Base-by-base conservation (phyloP, 2,113 vertebrate genomes). In the Oxyura jamaicensis region DNA sequence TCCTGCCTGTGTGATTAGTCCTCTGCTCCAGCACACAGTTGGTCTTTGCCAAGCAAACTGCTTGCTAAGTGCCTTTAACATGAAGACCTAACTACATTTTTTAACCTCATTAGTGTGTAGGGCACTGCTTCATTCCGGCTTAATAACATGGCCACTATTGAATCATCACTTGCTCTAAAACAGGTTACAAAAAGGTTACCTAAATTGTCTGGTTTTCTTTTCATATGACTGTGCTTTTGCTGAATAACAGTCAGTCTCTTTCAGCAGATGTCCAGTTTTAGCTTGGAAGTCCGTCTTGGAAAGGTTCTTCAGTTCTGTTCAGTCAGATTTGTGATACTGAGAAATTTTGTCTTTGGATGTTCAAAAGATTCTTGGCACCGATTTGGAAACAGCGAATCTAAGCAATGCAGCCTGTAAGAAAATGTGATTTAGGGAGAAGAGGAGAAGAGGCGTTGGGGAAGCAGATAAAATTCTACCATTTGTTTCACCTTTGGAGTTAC, bases 1-100 rank as follows among this genome's bases (percentile, higher is more conserved):
- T 97, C 91, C 69, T 87, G 97, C 97, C 94, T 96, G 93, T 96
- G 94, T 98, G 98, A 97, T 98, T 97, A 98, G 96, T 97, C 93
- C 96, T 95, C 78, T 92, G 93, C 97, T 98, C 93, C 85, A 58
- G 42, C 95, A 97, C 89, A 83, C 92, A 88, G n/a, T 95, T 93
- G 96, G 96, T 95, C 96, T 95, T 65, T 95, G 95, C 97, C 96
- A 93, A 96, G 91, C 95, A 79, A 95, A 92, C 94, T 88, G 86
- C 96, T 97, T 96, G 91, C 96, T 97, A 96, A 98, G 96, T 98
- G 93, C 94, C 95, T 96, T 96, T 96, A 96, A 97, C 88, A 23
- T 81, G 88, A 97, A 97, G 96, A 96, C 95, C 92, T 91, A 93
- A 96, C 96, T 97, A 95, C 96, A 95, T 97, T 96, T 95, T 95